Base-by-base conservation (phyloP, 2,113 vertebrate genomes). In the Muscicapa adusta region DNA sequence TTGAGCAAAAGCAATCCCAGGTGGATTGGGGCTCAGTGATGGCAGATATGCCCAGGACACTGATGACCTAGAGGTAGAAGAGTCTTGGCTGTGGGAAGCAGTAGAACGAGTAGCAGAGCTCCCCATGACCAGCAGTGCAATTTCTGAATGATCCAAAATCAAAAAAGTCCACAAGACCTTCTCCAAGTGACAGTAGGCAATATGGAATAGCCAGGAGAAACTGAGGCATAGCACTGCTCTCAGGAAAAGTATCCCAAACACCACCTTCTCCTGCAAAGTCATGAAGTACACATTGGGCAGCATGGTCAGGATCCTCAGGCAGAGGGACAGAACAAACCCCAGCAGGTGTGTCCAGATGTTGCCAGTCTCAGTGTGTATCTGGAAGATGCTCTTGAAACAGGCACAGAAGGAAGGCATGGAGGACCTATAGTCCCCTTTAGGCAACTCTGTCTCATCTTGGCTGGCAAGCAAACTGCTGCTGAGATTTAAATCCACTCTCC, bases 71-170 rank as follows among this genome's bases (percentile, higher is more conserved):
- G 97, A 99, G 98, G 98, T 98, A 99, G 98, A 98, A 99, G 97
- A 99, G 98, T 89, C 98, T 98, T n/a, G 99, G 99, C 97, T 99
- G 98, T 10, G 99, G 98, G 79, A 98, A 99, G 97, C 99, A 99
- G 97, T 98, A 99, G 97, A 99, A 99, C 0, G 97, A 99, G 91
- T 99, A 99, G 81, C 98, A 99, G 90, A 99, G 98, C 98, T 99
- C 91, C 99, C 99, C 99, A 99, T 99, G 93, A 99, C 99, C 92
- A 99, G 98, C 72, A 99, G 98, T 66, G 98, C 98, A 40, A 99
- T 99, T 97, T 99, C 99, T 50, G 98, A 99, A 97, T 99, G 99
- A 97, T 99, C 99, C 97, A 99, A 97, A 98, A 98, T 98, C 1
- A 92, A 98, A 95, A 98, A 98, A 5, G 97, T 98, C 85, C 98